Evolutionary conservation across 2,797 vertebrate genomes (phyloP).

Genomic region (Phataginus tricuspis): DNA sequence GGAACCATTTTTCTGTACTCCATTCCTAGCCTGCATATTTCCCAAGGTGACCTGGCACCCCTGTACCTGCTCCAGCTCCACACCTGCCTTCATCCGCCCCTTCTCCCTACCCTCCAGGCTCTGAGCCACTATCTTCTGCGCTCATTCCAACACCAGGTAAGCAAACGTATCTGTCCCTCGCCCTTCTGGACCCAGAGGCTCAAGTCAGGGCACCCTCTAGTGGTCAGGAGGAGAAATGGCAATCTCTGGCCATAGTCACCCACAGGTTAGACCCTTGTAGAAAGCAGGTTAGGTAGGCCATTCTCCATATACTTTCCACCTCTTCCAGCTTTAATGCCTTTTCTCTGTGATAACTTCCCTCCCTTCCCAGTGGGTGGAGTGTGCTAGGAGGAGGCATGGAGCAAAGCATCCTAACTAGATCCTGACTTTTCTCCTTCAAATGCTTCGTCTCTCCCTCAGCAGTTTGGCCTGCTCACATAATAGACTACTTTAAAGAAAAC

Average conservation of each 20-base stretch:
- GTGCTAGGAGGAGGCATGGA: not conserved
- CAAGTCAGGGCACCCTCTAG: slow-evolving; percentile 62
- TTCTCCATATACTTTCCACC: not conserved
- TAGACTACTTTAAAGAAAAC: not conserved
- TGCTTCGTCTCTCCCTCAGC: not conserved
- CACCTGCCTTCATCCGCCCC: not conserved
- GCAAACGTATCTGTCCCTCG: not conserved
- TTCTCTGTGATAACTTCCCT: not conserved
- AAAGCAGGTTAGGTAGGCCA: rapidly evolving
- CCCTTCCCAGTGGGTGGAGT: not conserved
- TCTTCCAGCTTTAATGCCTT: not conserved
- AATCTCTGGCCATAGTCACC: not conserved
- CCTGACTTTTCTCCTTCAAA: not conserved
- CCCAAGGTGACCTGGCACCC: too few relatives aligned
- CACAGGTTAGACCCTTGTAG: not conserved
- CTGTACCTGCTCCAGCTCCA: not conserved
- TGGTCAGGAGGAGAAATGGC: slow-evolving; percentile 31
- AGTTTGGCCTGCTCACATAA: not conserved
- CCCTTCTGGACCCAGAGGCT: not conserved
- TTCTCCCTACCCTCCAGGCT: not conserved
- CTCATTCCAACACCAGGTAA: not conserved
- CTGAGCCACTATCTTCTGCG: not conserved
- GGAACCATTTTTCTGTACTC: not conserved
- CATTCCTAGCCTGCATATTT: not conserved
- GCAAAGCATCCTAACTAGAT: not conserved